Base-by-base conservation (phyloP, 2,797 vertebrate species). In the Huso huso region DNA sequence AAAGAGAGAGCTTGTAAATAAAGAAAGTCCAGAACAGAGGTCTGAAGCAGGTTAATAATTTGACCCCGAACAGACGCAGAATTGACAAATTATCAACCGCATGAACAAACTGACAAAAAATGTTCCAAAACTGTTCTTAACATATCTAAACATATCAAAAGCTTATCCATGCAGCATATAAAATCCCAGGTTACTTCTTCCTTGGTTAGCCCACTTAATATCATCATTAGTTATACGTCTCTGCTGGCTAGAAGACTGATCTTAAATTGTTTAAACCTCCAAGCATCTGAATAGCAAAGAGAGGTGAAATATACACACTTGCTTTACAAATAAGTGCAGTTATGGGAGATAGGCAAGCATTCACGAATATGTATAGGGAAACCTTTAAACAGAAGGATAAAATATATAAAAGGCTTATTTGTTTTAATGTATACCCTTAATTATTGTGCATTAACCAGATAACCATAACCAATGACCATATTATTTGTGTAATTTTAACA, bases 101-200 rank as follows among this genome's bases (percentile, higher is more conserved):
- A 71, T 69, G 65, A 73, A 72, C 72, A 66, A 73, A 72, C 73
- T 74, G 69, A 66, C 78, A 77, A 67, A 76, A 66, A 66, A 67
- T 64, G 59, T 51, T 57, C 70, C 66, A 70, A 48, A 15, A 71
- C 51, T 65, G 69, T 64, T 63, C 73, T 70, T 74, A 75, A 72
- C 79, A 73, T 73, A 88, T 88, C 84, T 79, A 79, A 81, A 83
- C 83, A 87, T 89, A 89, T 87, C 82, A 83, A 85, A 82, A 79
- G 83, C 73, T 77, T 83, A 78, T 82, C 89, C 85, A 89, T 84
- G 88, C 88, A 86, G 81, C 79, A 87, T 86, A 88, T 89, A 87
- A 88, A 89, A 89, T 86, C 86, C 84, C 81, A 88, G 87, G 88
- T 90, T 89, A 90, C 88, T 89, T 88, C 86, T 83, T 89, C 88